These are phyloP conservation scores for Porites divaricata DNA, from an alignment of 92 coral and sea anemone genomes.

Conservation along the genomic window DNA sequence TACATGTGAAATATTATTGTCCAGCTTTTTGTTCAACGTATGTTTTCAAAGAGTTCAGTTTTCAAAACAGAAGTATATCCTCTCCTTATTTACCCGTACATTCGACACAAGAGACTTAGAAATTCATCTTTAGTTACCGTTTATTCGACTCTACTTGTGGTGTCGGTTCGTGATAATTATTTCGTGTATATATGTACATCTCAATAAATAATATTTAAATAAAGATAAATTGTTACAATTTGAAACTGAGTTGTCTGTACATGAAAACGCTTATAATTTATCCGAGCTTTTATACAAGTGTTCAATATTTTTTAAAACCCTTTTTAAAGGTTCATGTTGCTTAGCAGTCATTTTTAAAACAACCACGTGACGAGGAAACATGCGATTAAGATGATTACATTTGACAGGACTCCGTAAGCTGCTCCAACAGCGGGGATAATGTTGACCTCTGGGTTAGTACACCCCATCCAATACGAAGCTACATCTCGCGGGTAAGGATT, in stretches of 20 bases:
- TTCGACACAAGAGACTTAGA: no score
- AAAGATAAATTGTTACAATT: not conserved
- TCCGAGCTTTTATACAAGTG: not conserved
- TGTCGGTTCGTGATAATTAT: not conserved
- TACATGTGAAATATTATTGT: no score
- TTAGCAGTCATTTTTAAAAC: not conserved
- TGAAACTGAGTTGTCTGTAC: conserved; percentile 21
- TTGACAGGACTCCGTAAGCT: conserved; percentile 14
- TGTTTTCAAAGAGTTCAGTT: no score
- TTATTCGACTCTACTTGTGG: not conserved
- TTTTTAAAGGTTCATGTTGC: not conserved
- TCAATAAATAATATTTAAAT: conserved; percentile 29
- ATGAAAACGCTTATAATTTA: not conserved
- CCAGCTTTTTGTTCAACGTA: no score
- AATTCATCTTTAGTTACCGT: no score
- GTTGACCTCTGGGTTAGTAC: conserved; percentile 15
- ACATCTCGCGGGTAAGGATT: conserved; percentile 66
- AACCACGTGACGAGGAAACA: conserved; percentile 18
- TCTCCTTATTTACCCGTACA: no score
- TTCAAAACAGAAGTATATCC: no score
- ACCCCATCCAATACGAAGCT: conserved; percentile 73
- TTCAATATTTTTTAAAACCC: not conserved
- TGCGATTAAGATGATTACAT: conserved; percentile 11
- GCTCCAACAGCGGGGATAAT: conserved; percentile 6
- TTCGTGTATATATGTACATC: not conserved